Conservation (phyloP, 2,888 invertebrate species). For the Phyllotreta striolata region DNA sequence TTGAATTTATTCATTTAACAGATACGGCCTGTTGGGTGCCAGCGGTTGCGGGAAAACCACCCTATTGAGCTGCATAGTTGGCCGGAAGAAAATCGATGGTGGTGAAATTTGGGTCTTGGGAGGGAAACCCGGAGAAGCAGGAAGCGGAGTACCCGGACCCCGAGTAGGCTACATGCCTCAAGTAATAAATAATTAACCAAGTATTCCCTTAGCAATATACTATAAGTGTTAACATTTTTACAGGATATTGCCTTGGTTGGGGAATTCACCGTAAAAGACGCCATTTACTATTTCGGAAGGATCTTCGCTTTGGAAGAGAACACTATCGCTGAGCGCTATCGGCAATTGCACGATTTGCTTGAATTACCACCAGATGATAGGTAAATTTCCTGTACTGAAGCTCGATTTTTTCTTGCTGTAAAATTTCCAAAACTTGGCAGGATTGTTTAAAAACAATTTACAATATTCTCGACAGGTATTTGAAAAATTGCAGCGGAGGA, state of each 20-base stretch:
- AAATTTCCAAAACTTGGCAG: not conserved
- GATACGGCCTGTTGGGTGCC: slow-evolving; percentile 89
- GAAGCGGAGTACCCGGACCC: slow-evolving; percentile 87
- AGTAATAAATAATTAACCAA: slow-evolving; percentile 33
- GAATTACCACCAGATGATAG: slow-evolving; percentile 77
- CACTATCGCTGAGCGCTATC: slow-evolving; percentile 70
- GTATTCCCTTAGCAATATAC: not conserved
- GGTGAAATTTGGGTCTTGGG: slow-evolving; percentile 89
- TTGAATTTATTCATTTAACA: slow-evolving; percentile 53
- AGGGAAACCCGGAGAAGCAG: slow-evolving; percentile 80
- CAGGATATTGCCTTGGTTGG: slow-evolving; percentile 81
- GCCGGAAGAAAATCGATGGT: slow-evolving; percentile 77
- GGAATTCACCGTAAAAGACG: slow-evolving; percentile 84
- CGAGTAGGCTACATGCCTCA: slow-evolving; percentile 74
- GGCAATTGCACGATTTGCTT: slow-evolving; percentile 74
- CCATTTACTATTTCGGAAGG: slow-evolving; percentile 86
- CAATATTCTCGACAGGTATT: slow-evolving; percentile 54
- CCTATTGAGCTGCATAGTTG: slow-evolving; percentile 84
- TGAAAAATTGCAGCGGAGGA: slow-evolving; percentile 85
- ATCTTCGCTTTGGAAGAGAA: slow-evolving; percentile 79
- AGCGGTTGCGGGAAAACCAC: slow-evolving; percentile 94
- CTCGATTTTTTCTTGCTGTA: not conserved
- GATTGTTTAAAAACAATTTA: not conserved
- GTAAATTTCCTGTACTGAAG: slow-evolving; percentile 40
- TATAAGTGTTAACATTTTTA: not conserved